Percentiles rank a stretch among this genome's conserved stretches.
Evolutionary conservation across 2,888 invertebrate species (phyloP).

Genomic region (Apamea anceps): DNA sequence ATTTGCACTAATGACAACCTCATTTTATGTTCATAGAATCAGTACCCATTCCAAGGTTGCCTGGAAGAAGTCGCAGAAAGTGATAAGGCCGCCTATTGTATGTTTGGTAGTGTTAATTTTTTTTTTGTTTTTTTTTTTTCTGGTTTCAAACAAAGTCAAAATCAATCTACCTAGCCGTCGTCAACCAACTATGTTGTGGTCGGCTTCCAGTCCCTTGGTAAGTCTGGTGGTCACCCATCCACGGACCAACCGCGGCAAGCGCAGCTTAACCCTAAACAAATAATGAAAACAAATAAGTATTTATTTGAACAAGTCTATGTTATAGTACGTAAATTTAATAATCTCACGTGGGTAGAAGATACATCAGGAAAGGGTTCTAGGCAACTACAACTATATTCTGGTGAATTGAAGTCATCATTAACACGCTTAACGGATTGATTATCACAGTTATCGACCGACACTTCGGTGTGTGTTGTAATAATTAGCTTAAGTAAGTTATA

Average conservation of each 20-base stretch:
- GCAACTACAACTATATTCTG: background rate
- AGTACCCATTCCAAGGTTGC: background rate
- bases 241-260: no score
- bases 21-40: background rate
- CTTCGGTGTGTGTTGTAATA: slow-evolving; percentile 5
- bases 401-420: background rate
- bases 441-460: slow-evolving; percentile 13
- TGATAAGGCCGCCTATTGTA: background rate
- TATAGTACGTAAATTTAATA: background rate
- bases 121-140: no score
- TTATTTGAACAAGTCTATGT: background rate
- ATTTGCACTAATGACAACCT: background rate
- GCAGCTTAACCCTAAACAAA: background rate
- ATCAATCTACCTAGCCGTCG: no score
- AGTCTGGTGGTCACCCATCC: no score
- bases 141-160: no score
- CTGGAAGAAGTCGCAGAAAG: background rate
- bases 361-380: background rate
- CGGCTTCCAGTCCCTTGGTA: no score
- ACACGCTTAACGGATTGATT: background rate
- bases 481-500: slow-evolving; percentile 44
- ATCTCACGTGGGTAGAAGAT: background rate
- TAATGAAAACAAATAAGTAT: background rate
- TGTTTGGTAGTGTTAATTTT: background rate
- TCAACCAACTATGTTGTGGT: no score